Evolutionary conservation across 2,797 vertebrate genomes (phyloP), one percentile per base, ranked within the genome.

Genomic region (Gymnoscopelus microlampas): DNA sequence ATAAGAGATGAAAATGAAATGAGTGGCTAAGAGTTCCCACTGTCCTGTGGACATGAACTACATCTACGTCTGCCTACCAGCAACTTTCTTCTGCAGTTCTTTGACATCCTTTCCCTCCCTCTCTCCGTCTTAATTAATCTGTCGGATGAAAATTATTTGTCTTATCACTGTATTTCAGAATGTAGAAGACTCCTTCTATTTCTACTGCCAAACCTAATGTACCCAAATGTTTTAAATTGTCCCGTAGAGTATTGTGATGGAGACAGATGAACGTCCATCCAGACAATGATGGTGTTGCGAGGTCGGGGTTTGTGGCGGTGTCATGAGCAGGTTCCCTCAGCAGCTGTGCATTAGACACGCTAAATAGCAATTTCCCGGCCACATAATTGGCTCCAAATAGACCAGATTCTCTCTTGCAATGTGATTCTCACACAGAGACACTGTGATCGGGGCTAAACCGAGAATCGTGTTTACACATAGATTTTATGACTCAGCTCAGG

Each of bases 311-410:
- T 23, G 76, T 80, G 77, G 71, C 67, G 4, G 64, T 12, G 64
- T 49, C 15, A 66, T 71, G 78, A 85, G 79, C 76, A 35, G 58
- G 75, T 74, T 84, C 63, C 76, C 75, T 75, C 79, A 71, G 87
- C 88, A 89, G 84, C 85, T 90, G 85, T 79, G 84, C 78, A 74
- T 90, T 90, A 83, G 88, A 90, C 82, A 86, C 61, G 68, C 88
- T 87, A 89, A 91, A 90, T 86, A 74, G 79, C 82, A 87, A 85
- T 86, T 89, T 87, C 71, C 82, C 71, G 60, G 78, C 83, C 70
- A 74, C 76, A 23, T 92, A 90, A 91, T 90, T 90, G 88, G 82
- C 87, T 87, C 78, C 84, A 68, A 78, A 82, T 86, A 85, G 88
- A 88, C 85, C 79, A 58, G 70, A 57, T 80, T 87, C 87, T 80